phyloP scores from a whole-genome alignment of 2,888 invertebrate genomes.

The Drosophila merina region DNA sequence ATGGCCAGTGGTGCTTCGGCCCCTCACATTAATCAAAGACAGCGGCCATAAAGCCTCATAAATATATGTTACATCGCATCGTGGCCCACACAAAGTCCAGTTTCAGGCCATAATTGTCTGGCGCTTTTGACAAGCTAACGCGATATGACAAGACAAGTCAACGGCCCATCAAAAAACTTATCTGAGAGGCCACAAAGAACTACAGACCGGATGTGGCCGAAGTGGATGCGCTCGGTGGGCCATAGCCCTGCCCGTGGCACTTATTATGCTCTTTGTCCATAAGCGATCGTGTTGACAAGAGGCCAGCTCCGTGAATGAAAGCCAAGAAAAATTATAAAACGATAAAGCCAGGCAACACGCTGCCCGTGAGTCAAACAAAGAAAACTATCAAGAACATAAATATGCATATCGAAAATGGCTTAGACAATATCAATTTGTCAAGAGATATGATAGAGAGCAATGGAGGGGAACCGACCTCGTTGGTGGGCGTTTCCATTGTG shows the following conservation, averaged over 20 bases:
- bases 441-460: conserved; percentile 54
- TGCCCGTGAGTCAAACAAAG: conserved; percentile 44
- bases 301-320: conserved; percentile 36
- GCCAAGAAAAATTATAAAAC: conserved; percentile 59
- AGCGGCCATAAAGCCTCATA: conserved; percentile 60
- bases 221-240: conserved; percentile 49
- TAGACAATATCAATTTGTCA: conserved; percentile 64
- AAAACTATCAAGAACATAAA: conserved; percentile 58
- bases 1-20: conserved; percentile 33
- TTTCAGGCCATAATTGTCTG: conserved; percentile 47
- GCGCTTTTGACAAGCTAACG: conserved; percentile 72
- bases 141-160: conserved; percentile 79
- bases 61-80: conserved; percentile 54
- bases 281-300: conserved; percentile 58
- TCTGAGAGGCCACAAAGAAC: conserved; percentile 44
- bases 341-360: conserved; percentile 53
- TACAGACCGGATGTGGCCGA: conserved; percentile 7
- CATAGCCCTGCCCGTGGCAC: conserved; percentile 1
- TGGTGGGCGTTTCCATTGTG: conserved; percentile 59
- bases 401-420: conserved; percentile 64
- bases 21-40: conserved; percentile 71
- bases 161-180: conserved; percentile 64
- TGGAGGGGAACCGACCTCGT: conserved; percentile 4
- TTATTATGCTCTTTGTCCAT: conserved; percentile 27
- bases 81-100: conserved; percentile 59